phyloP scores from a whole-genome alignment of 92 coral and sea anemone genomes.

The Phenganax marumi region DNA sequence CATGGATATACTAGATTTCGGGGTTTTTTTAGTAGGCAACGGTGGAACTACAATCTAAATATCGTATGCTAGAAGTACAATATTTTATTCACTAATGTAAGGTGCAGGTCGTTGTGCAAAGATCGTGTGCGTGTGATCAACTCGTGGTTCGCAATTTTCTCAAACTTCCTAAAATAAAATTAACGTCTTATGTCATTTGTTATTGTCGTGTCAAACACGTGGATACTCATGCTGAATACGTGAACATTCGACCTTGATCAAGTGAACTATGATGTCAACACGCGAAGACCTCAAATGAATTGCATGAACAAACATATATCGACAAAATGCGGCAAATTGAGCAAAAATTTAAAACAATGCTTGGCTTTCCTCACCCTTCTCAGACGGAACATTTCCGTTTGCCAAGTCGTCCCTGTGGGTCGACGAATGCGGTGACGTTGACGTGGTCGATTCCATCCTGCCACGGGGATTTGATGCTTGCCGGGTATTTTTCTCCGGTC shows the following conservation, averaged over 20 bases:
- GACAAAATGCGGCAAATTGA: background rate
- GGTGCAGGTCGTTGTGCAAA: no score
- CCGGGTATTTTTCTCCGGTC: slow-evolving; percentile 82
- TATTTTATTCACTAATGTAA: no score
- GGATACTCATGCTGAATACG: background rate
- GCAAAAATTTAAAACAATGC: slow-evolving; percentile 4
- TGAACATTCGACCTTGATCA: background rate
- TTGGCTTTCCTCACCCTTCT: slow-evolving; percentile 23
- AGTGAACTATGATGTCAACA: background rate
- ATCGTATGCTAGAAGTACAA: no score
- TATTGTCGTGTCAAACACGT: background rate
- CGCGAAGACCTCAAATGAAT: background rate
- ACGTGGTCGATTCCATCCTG: background rate
- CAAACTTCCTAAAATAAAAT: no score
- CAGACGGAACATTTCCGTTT: background rate
- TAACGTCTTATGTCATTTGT: background rate
- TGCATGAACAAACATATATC: background rate
- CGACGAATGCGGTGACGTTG: background rate
- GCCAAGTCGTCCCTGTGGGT: background rate
- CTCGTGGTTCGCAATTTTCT: no score
- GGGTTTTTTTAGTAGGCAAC: no score
- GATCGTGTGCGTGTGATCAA: no score
- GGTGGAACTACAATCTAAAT: no score
- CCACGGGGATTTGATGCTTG: slow-evolving; percentile 44
- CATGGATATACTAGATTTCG: no score